These are phyloP conservation scores for Acrocephalus kingi DNA, from an alignment of 2,113 vertebrate genomes.

Conservation along the genomic window DNA sequence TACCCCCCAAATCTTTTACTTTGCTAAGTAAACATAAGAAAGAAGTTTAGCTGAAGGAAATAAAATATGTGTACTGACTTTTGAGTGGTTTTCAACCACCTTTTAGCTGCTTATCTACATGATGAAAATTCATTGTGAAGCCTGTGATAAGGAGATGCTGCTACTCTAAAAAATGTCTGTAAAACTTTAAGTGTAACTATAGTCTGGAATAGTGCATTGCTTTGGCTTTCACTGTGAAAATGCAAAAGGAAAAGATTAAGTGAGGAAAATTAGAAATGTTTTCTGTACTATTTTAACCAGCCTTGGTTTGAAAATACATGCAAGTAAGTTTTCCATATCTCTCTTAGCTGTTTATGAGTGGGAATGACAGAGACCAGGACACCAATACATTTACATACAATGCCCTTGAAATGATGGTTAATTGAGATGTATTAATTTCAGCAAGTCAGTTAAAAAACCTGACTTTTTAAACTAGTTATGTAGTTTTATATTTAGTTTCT, in stretches of 20 bases:
- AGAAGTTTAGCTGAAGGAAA: not conserved
- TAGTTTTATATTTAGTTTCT: not conserved
- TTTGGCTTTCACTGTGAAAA: not conserved
- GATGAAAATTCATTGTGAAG: not conserved
- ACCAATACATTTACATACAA: not conserved
- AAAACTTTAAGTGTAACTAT: not conserved
- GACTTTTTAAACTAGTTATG: not conserved
- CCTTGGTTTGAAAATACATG: not conserved
- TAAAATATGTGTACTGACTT: not conserved
- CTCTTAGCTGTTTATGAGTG: not conserved
- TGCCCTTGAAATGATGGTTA: not conserved
- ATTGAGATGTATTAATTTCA: not conserved
- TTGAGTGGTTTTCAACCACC: not conserved
- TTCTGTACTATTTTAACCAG: not conserved
- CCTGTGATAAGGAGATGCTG: not conserved
- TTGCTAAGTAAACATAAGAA: conserved; percentile 11
- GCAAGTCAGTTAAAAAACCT: not conserved
- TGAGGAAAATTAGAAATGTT: not conserved
- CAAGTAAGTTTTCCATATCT: not conserved
- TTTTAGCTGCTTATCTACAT: conserved; percentile 8
- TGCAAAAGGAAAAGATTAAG: not conserved
- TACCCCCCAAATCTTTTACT: not conserved
- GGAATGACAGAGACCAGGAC: not conserved
- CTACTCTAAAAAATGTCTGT: not conserved
- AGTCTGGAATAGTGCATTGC: not conserved